A percentile compares a stretch with the other conserved stretches of the same genome.
These are phyloP conservation scores for Bradysia coprophila DNA, from an alignment of 1,140 invertebrate species.

Conservation along the genomic window DNA sequence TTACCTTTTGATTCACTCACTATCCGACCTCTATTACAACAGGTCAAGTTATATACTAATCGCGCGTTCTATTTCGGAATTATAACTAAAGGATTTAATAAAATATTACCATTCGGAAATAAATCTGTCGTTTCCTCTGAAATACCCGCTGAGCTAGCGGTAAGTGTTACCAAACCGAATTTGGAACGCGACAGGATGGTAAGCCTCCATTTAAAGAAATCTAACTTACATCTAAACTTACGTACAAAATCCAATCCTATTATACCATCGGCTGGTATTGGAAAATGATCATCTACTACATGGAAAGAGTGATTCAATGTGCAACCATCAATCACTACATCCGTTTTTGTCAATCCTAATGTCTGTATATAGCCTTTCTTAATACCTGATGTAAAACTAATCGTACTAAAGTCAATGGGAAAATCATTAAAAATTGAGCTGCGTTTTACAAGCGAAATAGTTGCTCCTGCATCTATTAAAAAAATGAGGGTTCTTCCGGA, in stretches of 20 bases:
- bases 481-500: neutral
- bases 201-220: neutral
- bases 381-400: neutral
- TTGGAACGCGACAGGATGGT: no score
- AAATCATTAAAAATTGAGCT: neutral
- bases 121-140: no score
- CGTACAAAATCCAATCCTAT: slow-evolving; percentile 4
- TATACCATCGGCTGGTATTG: slow-evolving; percentile 5
- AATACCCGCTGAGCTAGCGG: no score
- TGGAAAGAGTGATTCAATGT: slow-evolving; percentile 1
- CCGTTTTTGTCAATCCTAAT: neutral
- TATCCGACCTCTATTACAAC: no score
- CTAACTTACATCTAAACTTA: neutral
- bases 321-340: neutral
- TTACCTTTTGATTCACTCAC: no score
- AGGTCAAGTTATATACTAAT: no score
- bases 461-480: neutral
- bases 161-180: no score
- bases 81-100: no score
- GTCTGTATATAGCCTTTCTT: neutral
- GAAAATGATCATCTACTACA: slow-evolving; percentile 2
- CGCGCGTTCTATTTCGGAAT: no score
- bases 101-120: no score
- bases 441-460: neutral
- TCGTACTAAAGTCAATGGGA: neutral